phyloP scores from a whole-genome alignment of 2,888 invertebrate species.

The Drosophila engyochracea region DNA sequence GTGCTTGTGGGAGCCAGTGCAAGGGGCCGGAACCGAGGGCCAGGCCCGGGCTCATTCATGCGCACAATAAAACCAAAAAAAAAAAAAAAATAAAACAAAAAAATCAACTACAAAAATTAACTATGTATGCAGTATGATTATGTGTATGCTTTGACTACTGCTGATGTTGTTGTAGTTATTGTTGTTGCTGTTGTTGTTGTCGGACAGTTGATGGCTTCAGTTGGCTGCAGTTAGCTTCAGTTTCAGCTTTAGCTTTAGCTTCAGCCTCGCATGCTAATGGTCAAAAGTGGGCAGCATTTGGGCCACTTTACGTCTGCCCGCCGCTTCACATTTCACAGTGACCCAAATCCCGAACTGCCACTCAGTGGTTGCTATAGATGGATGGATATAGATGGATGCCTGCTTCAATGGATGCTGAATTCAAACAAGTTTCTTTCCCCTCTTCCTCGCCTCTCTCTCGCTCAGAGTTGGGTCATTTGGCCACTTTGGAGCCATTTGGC shows the following conservation, averaged over 20 bases:
- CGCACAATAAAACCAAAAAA: conserved; percentile 74
- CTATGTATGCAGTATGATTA: conserved; percentile 46
- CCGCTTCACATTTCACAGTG: conserved; percentile 73
- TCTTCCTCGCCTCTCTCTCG: not conserved
- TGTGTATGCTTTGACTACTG: conserved; percentile 38
- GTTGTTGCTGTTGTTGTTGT: conserved; percentile 37
- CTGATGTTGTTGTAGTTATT: conserved; percentile 30
- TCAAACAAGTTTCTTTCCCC: conserved; percentile 57
- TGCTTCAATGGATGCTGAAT: conserved; percentile 39
- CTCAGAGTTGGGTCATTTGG: conserved; percentile 36
- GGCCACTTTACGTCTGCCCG: conserved; percentile 66
- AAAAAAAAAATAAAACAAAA: conserved; percentile 61
- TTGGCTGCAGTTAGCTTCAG: conserved; percentile 55
- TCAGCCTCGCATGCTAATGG: conserved; percentile 71
- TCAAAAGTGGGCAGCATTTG: conserved; percentile 74
- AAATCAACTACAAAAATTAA: conserved; percentile 45
- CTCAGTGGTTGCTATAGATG: conserved; percentile 40
- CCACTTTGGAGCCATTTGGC: conserved; percentile 58
- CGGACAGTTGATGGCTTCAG: conserved; percentile 54
- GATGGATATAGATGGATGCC: conserved; percentile 30
- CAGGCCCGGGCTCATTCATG: conserved; percentile 67
- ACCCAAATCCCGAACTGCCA: conserved; percentile 71
- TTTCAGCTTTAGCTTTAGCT: conserved; percentile 19
- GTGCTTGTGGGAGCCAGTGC: conserved; percentile 35
- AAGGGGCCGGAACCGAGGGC: conserved; percentile 23